phyloP scores from a whole-genome alignment of 2,113 vertebrate genomes.

The Galeopterus variegatus region DNA sequence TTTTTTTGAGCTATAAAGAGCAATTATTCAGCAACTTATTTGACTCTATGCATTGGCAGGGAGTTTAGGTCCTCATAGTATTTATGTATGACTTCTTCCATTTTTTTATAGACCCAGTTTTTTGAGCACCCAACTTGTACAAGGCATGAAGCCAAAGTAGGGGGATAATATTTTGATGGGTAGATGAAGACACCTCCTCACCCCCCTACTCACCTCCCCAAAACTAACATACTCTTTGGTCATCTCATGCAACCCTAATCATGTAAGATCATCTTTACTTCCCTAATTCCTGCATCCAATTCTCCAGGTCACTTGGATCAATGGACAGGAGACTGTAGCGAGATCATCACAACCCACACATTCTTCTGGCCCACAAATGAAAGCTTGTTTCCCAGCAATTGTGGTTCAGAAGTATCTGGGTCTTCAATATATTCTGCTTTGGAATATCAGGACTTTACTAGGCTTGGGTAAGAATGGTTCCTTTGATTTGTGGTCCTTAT shows the following conservation, averaged over 20 bases:
- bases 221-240: neutral
- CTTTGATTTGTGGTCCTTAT: constrained; percentile 36
- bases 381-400: neutral
- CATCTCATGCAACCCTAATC: neutral
- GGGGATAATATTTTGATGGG: neutral
- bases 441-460: neutral
- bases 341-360: neutral
- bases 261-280: neutral
- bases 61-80: neutral
- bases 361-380: neutral
- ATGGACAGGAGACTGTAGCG: neutral
- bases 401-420: neutral
- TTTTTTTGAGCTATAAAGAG: neutral
- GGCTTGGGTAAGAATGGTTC: neutral
- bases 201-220: neutral
- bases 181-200: neutral
- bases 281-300: neutral
- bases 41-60: neutral
- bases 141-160: neutral
- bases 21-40: neutral
- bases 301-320: neutral
- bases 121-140: neutral
- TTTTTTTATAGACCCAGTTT: neutral
- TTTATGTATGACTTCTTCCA: neutral
- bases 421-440: neutral